Evolutionary conservation across 1,140 invertebrate genomes (phyloP).

Genomic region (Drosophila carrolli): DNA sequence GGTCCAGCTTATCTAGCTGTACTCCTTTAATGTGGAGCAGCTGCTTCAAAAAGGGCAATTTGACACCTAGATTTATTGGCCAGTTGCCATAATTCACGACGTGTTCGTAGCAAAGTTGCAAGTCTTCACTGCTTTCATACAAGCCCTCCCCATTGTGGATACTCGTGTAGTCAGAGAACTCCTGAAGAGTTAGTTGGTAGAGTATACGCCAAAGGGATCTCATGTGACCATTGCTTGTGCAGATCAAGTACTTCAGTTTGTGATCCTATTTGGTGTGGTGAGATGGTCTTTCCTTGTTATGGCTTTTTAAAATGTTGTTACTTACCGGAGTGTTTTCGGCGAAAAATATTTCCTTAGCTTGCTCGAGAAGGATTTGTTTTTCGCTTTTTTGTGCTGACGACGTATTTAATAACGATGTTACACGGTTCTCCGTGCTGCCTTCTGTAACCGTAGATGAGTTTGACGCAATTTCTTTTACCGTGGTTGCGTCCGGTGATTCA

Average conservation of each 20-base stretch:
- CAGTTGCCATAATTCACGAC: slow-evolving; percentile 53
- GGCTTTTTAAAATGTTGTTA: not conserved
- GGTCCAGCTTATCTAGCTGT: slow-evolving; percentile 17
- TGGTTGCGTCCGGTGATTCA: not conserved
- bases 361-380: not conserved
- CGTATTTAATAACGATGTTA: not conserved
- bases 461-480: not conserved
- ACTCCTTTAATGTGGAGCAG: slow-evolving; percentile 54
- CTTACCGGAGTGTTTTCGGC: slow-evolving; percentile 19
- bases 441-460: not conserved
- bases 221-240: slow-evolving; percentile 33
- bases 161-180: slow-evolving; percentile 44
- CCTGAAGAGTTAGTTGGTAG: slow-evolving; percentile 25
- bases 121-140: slow-evolving; percentile 7
- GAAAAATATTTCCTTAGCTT: slow-evolving; percentile 15
- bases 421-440: not conserved
- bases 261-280: slow-evolving; percentile 35
- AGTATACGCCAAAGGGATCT: slow-evolving; percentile 52
- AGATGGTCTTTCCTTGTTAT: not conserved
- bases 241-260: slow-evolving; percentile 45
- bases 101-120: slow-evolving; percentile 32
- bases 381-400: too few relatives aligned
- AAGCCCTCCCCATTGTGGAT: slow-evolving; percentile 32
- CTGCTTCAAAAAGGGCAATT: slow-evolving; percentile 18
- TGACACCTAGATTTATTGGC: slow-evolving; percentile 44